A percentile compares a stretch with the other conserved stretches of the same genome.
Evolutionary conservation across 2,797 vertebrate genomes (phyloP).

Genomic region (Tenualosa thibaudeaui): DNA sequence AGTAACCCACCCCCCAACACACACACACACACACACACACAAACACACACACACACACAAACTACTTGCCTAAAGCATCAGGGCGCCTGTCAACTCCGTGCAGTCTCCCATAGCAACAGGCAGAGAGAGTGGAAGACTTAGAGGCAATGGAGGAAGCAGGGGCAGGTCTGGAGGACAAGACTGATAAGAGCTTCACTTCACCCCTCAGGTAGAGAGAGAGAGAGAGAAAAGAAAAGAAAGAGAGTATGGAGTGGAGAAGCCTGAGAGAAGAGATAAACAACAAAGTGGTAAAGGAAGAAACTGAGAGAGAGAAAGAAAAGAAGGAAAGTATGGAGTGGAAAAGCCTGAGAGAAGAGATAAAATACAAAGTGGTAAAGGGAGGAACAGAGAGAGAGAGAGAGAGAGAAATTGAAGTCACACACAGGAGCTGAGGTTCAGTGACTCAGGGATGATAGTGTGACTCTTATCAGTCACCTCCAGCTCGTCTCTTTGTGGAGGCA

Average conservation of each 20-base stretch:
- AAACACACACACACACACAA: too few relatives aligned
- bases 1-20: not conserved
- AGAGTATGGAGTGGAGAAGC: not conserved
- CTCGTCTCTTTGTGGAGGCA: conserved; percentile 70
- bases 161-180: not conserved
- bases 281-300: not conserved
- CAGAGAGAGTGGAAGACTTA: conserved; percentile 31
- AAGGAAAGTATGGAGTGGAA: not conserved
- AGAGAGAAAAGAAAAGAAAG: not conserved
- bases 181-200: not conserved
- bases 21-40: too few relatives aligned
- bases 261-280: not conserved
- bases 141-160: too few relatives aligned
- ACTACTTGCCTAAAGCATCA: not conserved
- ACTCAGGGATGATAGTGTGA: conserved; percentile 66
- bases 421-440: conserved; percentile 38
- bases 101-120: conserved; percentile 30
- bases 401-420: conserved; percentile 54
- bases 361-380: not conserved
- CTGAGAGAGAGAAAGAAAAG: not conserved
- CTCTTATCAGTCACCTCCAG: conserved; percentile 78
- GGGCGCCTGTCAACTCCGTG: not conserved
- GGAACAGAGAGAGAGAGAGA: conserved; percentile 10
- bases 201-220: not conserved
- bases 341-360: not conserved